Evolutionary conservation across 2,113 vertebrate genomes (phyloP).

Genomic region (Muscicapa adusta): DNA sequence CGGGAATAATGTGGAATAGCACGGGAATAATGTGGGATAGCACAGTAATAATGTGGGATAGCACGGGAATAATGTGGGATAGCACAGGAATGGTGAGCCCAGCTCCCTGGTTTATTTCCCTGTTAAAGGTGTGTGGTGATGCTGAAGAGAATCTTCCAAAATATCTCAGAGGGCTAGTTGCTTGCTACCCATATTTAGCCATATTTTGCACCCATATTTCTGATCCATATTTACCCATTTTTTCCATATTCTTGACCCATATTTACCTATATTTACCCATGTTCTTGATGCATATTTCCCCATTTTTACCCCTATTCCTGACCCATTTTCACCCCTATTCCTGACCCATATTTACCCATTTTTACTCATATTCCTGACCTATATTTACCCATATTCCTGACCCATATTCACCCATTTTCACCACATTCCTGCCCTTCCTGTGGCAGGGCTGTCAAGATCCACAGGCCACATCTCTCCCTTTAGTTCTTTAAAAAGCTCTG

Average conservation of each 20-base stretch:
- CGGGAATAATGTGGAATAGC: background rate
- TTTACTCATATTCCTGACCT: background rate
- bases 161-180: background rate
- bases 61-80: background rate
- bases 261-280: background rate
- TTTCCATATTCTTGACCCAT: accelerated
- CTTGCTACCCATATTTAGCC: background rate
- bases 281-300: background rate
- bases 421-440: background rate
- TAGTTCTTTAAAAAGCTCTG: background rate
- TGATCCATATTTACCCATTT: background rate
- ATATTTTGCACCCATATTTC: background rate
- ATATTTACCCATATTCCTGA: background rate
- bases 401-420: background rate
- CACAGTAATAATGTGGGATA: background rate
- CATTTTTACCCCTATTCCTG: background rate
- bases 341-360: background rate
- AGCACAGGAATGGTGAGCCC: background rate
- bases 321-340: background rate
- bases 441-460: background rate
- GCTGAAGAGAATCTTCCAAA: background rate
- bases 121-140: background rate
- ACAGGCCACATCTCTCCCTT: background rate
- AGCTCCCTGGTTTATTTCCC: background rate
- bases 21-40: accelerated